Percentiles rank a stretch among this genome's conserved stretches.
phyloP scores from a whole-genome alignment of 2,888 invertebrate species.

The Hypsopygia costalis region DNA sequence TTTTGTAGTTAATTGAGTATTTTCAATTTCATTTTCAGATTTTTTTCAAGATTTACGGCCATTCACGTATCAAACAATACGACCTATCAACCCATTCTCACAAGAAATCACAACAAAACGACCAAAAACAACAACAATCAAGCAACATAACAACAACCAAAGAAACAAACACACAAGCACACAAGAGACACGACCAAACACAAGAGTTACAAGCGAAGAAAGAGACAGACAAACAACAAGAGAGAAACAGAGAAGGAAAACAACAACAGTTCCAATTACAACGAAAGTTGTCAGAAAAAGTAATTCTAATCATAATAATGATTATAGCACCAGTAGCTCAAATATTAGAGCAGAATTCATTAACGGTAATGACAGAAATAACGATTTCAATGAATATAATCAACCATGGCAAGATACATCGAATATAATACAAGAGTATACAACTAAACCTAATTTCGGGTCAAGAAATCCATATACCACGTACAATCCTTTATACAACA shows the following conservation, averaged over 20 bases:
- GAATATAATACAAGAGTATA: constrained; percentile 13
- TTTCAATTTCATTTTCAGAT: constrained; percentile 5
- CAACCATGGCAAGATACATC: constrained; percentile 7
- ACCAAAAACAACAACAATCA: neutral
- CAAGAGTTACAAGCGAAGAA: constrained; percentile 13
- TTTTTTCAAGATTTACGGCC: constrained; percentile 1
- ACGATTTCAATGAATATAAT: constrained; percentile 7
- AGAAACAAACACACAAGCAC: constrained; percentile 12
- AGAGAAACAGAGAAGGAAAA: constrained; percentile 6
- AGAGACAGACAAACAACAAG: constrained; percentile 16
- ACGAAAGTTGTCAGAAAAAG: constrained; percentile 17
- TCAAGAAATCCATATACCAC: constrained; percentile 22
- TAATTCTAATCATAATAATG: constrained; percentile 8
- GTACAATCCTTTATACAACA: constrained; percentile 30
- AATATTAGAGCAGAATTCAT: constrained; percentile 13
- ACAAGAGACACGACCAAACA: constrained; percentile 16
- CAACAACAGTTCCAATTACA: constrained; percentile 16
- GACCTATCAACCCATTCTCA: constrained; percentile 1
- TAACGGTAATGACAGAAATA: constrained; percentile 11
- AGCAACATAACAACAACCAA: constrained; percentile 13
- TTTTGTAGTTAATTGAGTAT: too few species aligned
- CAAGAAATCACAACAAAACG: constrained; percentile 5
- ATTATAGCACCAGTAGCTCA: neutral
- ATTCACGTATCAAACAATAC: constrained; percentile 6
- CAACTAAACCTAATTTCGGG: constrained; percentile 14